Evolutionary conservation across 37 sponge, comb jelly and placozoan species (phyloP), one percentile per base, ranked within the genome.

Genomic region (Axinella damicornis): DNA sequence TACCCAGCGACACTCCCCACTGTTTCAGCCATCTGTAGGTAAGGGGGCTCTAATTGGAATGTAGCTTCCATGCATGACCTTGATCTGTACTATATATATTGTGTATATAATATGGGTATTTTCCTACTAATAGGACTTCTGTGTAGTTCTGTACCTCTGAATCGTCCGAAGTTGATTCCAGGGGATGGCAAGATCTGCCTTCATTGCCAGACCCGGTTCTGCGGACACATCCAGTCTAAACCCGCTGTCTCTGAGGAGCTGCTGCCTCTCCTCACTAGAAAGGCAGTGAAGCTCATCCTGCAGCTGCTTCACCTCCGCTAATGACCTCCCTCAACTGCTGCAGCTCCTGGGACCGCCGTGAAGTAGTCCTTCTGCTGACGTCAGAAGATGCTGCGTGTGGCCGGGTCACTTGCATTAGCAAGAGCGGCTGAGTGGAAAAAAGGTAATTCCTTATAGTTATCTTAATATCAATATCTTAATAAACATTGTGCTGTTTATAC

Each of bases 171-270:
- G 71, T n/a, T 22, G 14, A 12, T 37, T 37, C 71, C 71, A 70
- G 22, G 71, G 71, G 14, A 70, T 32, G 22, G 71, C 37, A 11
- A 32, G 41, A 22, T 70, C 71, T 13, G 71, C 71, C 40, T 70
- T 70, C 71, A 70, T 70, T 36, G 71, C 71, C 22, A 64, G 25
- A n/a, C 65, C 65, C n/a, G 16, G 65, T 27, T 22, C 65, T 64
- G 65, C 25, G n/a, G 65, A 27, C 25, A 64, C n/a, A 22, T 64
- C 65, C 11, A 64, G 16, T 21, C 25, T 64, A 27, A 64, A 24
- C 12, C 65, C 65, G 25, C 11, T 27, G n/a, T 27, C n/a, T 11
- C 11, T 64, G 12, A 64, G n/a, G 25, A 64, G 65, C 65, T 64
- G 24, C 25, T 64, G 65, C 25, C 65, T 21, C 25, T 64, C 65